Percentiles rank a stretch among this genome's conserved stretches.
Conservation (phyloP, 2,888 invertebrate genomes). For the Pterobdella sp. region DNA sequence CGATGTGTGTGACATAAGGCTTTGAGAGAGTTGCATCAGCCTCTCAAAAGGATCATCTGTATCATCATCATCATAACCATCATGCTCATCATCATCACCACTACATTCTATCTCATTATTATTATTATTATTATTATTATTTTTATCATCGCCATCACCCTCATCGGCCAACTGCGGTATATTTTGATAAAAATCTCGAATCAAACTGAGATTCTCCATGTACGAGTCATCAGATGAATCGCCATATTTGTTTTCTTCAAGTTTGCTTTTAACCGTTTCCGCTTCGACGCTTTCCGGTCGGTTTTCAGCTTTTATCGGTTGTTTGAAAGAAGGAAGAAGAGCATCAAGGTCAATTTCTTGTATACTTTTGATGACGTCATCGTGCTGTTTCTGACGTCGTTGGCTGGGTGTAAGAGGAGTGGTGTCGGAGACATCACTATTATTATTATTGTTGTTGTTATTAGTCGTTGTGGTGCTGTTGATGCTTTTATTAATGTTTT, state of each 20-base stretch:
- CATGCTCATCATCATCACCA: too few species aligned
- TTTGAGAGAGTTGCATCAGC: too few species aligned
- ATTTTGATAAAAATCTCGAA: too few species aligned
- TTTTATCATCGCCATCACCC: neutral
- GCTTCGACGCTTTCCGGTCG: conserved; percentile 3
- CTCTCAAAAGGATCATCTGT: too few species aligned
- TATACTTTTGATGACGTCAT: too few species aligned
- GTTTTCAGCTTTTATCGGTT: neutral
- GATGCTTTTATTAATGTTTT: neutral
- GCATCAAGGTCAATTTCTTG: too few species aligned
- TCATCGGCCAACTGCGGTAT: neutral
- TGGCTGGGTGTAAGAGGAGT: neutral
- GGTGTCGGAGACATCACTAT: neutral
- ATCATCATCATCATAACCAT: too few species aligned
- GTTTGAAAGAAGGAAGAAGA: neutral
- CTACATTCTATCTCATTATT: neutral
- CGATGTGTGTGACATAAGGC: too few species aligned
- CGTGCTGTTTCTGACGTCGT: neutral
- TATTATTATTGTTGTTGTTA: neutral
- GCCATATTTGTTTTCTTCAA: neutral
- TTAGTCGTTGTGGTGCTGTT: neutral
- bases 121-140: neutral
- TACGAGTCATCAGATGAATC: neutral
- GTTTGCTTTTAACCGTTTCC: neutral
- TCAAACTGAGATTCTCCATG: too few species aligned